Evolutionary conservation across 2,113 vertebrate genomes (phyloP).

Genomic region (Sceloporus undulatus): DNA sequence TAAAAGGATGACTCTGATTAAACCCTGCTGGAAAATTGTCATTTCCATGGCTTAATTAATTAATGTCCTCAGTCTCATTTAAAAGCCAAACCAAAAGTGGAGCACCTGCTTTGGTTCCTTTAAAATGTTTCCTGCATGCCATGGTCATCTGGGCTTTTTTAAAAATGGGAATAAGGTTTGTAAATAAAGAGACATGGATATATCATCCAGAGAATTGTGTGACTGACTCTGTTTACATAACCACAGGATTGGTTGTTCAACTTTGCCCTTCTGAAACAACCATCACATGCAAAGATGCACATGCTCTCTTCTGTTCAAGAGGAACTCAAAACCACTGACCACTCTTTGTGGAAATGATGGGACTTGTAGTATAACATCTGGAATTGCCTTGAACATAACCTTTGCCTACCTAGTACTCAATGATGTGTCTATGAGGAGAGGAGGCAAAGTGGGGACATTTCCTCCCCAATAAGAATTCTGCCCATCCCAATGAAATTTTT

Average conservation of each 20-base stretch:
- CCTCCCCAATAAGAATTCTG: too few species aligned
- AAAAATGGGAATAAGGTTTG: not conserved
- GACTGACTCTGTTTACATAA: not conserved
- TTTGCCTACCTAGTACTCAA: too few species aligned
- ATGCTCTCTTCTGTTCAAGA: not conserved
- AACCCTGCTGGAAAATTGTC: conserved; percentile 4
- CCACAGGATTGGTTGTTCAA: not conserved
- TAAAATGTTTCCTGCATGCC: not conserved
- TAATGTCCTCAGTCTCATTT: not conserved
- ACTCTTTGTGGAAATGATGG: not conserved
- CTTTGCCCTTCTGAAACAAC: not conserved
- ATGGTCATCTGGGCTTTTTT: not conserved
- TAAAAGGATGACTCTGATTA: not conserved
- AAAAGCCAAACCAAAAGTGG: conserved; percentile 1
- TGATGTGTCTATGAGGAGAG: too few species aligned
- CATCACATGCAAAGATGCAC: not conserved
- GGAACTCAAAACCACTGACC: not conserved
- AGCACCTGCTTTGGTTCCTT: not conserved
- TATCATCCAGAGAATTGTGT: not conserved
- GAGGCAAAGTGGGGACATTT: too few species aligned
- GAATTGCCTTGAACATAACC: too few species aligned
- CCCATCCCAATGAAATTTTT: too few species aligned
- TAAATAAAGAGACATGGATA: not conserved
- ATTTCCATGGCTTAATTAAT: conserved; percentile 38
- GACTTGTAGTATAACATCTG: not conserved